A percentile compares a stretch with the other conserved stretches of the same genome.
Evolutionary conservation across 2,888 invertebrate species (phyloP).

Genomic region (Euplexia lucipara): DNA sequence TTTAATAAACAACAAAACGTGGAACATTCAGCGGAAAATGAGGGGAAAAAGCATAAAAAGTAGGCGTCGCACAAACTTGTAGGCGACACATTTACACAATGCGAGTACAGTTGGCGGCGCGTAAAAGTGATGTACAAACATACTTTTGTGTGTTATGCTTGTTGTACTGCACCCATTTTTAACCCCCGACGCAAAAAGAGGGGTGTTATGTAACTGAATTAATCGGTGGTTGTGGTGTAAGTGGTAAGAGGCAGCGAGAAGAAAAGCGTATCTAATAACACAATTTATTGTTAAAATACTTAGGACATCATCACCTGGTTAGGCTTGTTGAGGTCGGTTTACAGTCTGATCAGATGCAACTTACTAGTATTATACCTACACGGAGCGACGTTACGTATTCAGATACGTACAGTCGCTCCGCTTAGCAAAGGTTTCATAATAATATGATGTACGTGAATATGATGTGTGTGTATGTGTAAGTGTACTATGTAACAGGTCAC

Average conservation of each 20-base stretch:
- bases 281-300: not conserved
- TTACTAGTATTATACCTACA: too few relatives aligned
- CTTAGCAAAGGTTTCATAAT: too few relatives aligned
- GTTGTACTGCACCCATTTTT: slow-evolving; percentile 68
- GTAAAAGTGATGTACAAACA: slow-evolving; percentile 58
- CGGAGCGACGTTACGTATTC: too few relatives aligned
- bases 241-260: slow-evolving; percentile 22
- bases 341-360: too few relatives aligned
- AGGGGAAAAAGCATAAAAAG: slow-evolving; percentile 44
- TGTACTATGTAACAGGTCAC: too few relatives aligned
- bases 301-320: too few relatives aligned
- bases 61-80: slow-evolving; percentile 49
- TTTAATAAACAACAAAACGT: slow-evolving; percentile 26
- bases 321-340: too few relatives aligned
- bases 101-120: slow-evolving; percentile 32
- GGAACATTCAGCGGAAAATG: slow-evolving; percentile 20
- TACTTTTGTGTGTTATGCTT: slow-evolving; percentile 53
- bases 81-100: slow-evolving; percentile 51
- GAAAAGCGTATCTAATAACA: not conserved
- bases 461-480: too few relatives aligned
- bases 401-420: too few relatives aligned
- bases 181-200: too few relatives aligned
- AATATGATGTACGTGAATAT: too few relatives aligned
- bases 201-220: slow-evolving; percentile 70
- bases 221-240: slow-evolving; percentile 36